Percentiles rank a stretch among this genome's conserved stretches.
Evolutionary conservation across 2,113 vertebrate genomes (phyloP).

Genomic region (Hepsetus odoe): DNA sequence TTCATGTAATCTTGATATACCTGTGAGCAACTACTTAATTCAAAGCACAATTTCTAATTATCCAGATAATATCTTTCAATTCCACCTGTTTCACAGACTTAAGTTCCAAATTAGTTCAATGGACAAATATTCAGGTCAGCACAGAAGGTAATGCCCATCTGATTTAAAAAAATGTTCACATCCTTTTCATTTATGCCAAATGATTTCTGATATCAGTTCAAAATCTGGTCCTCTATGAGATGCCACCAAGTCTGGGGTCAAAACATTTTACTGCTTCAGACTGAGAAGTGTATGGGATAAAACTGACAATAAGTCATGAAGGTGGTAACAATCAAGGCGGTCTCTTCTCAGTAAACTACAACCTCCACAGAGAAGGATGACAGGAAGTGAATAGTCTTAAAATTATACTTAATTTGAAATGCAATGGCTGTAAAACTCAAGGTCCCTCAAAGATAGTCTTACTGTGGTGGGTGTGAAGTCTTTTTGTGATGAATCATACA

Average conservation of each 20-base stretch:
- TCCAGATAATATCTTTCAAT: neutral
- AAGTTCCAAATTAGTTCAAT: slow-evolving; percentile 13
- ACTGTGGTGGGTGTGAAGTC: neutral
- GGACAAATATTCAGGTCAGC: slow-evolving; percentile 19
- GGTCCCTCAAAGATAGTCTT: neutral
- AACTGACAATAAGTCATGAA: neutral
- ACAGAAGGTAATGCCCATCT: neutral
- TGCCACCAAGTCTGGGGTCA: neutral
- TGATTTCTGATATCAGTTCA: neutral
- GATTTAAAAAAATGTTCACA: slow-evolving; percentile 30
- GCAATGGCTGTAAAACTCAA: slow-evolving; percentile 2
- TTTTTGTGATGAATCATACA: slow-evolving; percentile 8
- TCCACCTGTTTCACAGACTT: neutral
- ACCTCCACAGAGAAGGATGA: neutral
- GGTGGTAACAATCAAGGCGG: neutral
- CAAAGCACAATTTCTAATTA: neutral
- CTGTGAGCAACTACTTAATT: neutral
- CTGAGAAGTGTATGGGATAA: neutral
- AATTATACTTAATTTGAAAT: slow-evolving; percentile 10
- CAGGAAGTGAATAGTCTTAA: neutral
- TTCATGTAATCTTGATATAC: too few relatives aligned
- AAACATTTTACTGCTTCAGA: neutral
- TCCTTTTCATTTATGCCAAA: slow-evolving; percentile 3
- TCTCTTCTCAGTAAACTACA: neutral
- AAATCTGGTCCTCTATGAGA: neutral